These are phyloP conservation scores for Paramormyrops kingsleyae DNA, from an alignment of 2,113 vertebrate genomes.

Conservation along the genomic window DNA sequence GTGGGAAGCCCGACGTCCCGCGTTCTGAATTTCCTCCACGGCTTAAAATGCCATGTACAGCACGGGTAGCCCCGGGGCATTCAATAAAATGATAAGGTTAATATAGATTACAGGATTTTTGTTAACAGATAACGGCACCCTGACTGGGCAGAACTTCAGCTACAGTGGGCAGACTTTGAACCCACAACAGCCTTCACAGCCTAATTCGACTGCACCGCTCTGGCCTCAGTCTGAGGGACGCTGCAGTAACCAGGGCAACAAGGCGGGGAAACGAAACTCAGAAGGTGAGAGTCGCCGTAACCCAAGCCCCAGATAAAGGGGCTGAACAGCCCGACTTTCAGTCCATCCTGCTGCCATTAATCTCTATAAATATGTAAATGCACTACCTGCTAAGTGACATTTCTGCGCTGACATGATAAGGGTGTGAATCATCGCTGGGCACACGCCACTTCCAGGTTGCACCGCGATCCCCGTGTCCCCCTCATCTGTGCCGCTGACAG, in stretches of 20 bases:
- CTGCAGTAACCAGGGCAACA: background rate
- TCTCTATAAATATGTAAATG: constrained; percentile 13
- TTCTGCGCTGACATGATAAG: constrained; percentile 1
- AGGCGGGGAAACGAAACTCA: background rate
- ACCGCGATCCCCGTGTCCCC: background rate
- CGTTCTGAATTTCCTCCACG: background rate
- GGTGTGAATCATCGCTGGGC: background rate
- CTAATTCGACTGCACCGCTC: background rate
- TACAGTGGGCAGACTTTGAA: background rate
- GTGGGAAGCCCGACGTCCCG: background rate
- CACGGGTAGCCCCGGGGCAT: background rate
- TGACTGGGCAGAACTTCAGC: background rate
- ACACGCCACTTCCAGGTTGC: background rate
- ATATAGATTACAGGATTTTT: background rate
- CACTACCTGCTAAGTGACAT: constrained; percentile 6
- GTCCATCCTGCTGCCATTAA: background rate
- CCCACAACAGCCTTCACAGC: background rate
- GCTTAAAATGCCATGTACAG: background rate
- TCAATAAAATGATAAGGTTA: background rate
- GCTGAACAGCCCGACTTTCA: background rate
- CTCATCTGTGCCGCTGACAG: background rate
- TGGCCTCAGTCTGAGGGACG: background rate
- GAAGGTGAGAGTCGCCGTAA: background rate
- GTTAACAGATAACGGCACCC: background rate
- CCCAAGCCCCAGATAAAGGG: background rate